These are phyloP conservation scores for Mesocricetus auratus DNA, from an alignment of 2,113 vertebrate species.

Conservation along the genomic window DNA sequence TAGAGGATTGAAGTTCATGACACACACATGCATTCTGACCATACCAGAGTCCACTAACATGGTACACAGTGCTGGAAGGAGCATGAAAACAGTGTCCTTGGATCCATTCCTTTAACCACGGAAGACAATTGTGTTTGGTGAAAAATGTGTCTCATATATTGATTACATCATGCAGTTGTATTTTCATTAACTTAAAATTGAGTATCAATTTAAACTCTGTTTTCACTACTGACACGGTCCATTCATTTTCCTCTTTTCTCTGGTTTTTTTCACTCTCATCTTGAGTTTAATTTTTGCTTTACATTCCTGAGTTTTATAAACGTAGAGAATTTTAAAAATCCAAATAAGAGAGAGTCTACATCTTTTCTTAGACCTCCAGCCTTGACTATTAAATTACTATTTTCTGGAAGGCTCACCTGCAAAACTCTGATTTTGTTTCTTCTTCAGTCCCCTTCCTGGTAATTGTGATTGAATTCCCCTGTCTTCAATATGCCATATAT, in stretches of 20 bases:
- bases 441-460: conserved; percentile 85
- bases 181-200: conserved; percentile 67
- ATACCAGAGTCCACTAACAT: background rate
- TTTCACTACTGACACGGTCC: background rate
- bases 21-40: background rate
- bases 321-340: conserved; percentile 31
- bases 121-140: background rate
- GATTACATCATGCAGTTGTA: background rate
- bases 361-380: conserved; percentile 77
- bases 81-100: background rate
- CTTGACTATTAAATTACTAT: conserved; percentile 85
- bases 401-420: conserved; percentile 84
- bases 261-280: conserved; percentile 41
- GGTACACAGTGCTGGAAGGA: background rate
- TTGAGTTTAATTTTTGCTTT: conserved; percentile 71
- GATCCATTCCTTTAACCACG: background rate
- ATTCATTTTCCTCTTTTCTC: background rate
- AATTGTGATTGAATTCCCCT: conserved; percentile 89
- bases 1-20: background rate
- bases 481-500: conserved; percentile 90
- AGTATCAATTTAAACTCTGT: conserved; percentile 65
- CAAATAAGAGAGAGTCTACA: conserved; percentile 79
- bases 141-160: background rate
- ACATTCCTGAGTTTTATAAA: conserved; percentile 58
- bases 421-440: conserved; percentile 87